Evolutionary conservation across 2,113 vertebrate genomes (phyloP).

Genomic region (Euleptes europaea): DNA sequence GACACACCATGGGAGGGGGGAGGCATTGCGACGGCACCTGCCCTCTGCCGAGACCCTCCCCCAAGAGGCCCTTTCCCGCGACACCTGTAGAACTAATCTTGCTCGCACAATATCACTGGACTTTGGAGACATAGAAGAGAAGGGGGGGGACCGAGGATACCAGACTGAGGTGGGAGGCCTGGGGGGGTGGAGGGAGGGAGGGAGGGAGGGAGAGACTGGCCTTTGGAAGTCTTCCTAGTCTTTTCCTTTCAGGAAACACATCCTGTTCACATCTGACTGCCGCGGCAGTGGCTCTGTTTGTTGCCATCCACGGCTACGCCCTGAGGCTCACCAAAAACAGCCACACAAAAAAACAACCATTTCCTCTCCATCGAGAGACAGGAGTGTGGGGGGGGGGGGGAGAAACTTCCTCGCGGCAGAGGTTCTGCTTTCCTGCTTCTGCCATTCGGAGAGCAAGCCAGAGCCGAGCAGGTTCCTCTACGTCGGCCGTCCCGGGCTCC

Average conservation of each 20-base stretch:
- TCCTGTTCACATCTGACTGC: slow-evolving; percentile 90
- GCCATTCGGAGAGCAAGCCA: slow-evolving; percentile 13
- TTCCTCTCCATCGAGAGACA: slow-evolving; percentile 74
- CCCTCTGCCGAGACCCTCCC: background rate
- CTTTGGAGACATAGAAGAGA: background rate
- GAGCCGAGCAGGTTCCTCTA: slow-evolving; percentile 14
- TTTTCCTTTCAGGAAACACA: slow-evolving; percentile 97
- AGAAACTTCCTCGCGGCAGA: slow-evolving; percentile 59
- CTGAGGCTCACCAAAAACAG: slow-evolving; percentile 76
- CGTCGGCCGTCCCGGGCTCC: background rate
- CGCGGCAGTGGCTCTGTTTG: slow-evolving; percentile 78
- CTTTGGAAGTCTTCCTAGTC: slow-evolving; percentile 72
- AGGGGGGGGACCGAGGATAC: slow-evolving; percentile 26
- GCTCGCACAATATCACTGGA: background rate
- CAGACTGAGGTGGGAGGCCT: slow-evolving; percentile 39
- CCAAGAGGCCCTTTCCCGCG: background rate
- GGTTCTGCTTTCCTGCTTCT: slow-evolving; percentile 48
- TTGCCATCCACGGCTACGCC: slow-evolving; percentile 78
- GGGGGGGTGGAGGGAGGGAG: slow-evolving; percentile 13
- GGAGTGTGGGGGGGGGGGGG: slow-evolving; percentile 57
- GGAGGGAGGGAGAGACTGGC: slow-evolving; percentile 63
- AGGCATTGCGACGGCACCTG: background rate
- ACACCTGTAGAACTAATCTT: background rate
- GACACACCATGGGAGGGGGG: background rate
- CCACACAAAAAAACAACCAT: slow-evolving; percentile 80